Evolutionary conservation across 2,888 invertebrate species (phyloP), one percentile per base, ranked within the genome.

Genomic region (Andrena praecox): DNA sequence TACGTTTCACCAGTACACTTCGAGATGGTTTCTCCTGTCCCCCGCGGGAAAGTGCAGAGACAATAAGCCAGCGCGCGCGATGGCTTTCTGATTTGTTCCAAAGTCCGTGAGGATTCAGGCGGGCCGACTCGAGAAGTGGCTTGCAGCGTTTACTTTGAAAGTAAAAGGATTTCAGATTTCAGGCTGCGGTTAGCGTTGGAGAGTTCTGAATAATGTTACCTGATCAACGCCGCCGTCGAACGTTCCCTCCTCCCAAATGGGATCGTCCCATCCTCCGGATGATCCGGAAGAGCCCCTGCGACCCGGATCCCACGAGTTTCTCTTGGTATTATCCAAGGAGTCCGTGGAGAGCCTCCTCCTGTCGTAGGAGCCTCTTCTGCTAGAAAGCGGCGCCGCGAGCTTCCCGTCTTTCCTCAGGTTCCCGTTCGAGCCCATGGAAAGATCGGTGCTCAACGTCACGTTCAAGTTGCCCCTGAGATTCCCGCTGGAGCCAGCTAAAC

Each of bases 231-330:
- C 72, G 2, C 35, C 27, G 20, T 78, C 80, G 63, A 77, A 83
- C 7, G 84, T 62, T 31, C 87, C 91, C 71, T 96, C 96, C 90
- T 96, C 96, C 95, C 95, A 95, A 86, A 95, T 95, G 1, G 95
- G 95, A 91, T 95, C 95, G 80, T 95, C 95, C 94, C 95, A 95
- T 90, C 95, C 94, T 79, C 94, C 94, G 91, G 95, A 94, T 59
- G 96, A 96, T 24, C 96, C 95, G n/a, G 96, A 95, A 88, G 95
- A 95, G 16, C 96, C 95, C 81, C 96, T 94, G 84, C 96, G 95
- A 73, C 95, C 96, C 1, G 95, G 95, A 89, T 97, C 97, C 96
- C 96, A 97, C 66, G 96, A 96, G 89, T 96, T 95, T 84, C 96
- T 95, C 94, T 96, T 96, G 66, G 94, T 91, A 80, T 95, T 95